These are phyloP conservation scores for Columba livia DNA, from an alignment of 2,113 vertebrate species.

Conservation along the genomic window DNA sequence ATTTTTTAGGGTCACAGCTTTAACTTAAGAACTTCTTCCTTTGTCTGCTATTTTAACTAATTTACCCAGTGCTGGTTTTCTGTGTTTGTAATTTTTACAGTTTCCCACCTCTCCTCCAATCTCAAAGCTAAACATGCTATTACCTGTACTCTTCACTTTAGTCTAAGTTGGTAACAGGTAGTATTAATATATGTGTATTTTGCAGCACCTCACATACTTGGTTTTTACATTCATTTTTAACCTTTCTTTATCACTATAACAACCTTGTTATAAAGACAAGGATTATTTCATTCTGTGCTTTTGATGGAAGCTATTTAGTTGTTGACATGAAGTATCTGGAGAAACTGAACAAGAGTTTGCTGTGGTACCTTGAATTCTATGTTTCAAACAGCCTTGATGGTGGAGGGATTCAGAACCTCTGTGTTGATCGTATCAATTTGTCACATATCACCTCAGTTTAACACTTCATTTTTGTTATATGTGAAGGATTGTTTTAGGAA, in stretches of 20 bases:
- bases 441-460: background rate
- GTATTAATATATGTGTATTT: background rate
- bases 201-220: background rate
- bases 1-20: background rate
- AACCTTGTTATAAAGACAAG: background rate
- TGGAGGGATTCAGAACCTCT: background rate
- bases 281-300: background rate
- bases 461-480: background rate
- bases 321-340: background rate
- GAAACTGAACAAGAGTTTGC: background rate
- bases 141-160: background rate
- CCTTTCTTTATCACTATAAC: background rate
- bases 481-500: background rate
- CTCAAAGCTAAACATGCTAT: background rate
- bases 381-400: background rate
- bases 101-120: background rate
- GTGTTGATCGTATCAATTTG: background rate
- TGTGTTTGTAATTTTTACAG: background rate
- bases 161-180: background rate
- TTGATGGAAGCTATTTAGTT: background rate
- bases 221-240: background rate
- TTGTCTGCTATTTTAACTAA: background rate
- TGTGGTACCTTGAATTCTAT: background rate
- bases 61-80: background rate
- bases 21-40: background rate